These are phyloP conservation scores for Australoheros scitulus DNA, from an alignment of 2,113 vertebrate genomes.

Conservation along the genomic window DNA sequence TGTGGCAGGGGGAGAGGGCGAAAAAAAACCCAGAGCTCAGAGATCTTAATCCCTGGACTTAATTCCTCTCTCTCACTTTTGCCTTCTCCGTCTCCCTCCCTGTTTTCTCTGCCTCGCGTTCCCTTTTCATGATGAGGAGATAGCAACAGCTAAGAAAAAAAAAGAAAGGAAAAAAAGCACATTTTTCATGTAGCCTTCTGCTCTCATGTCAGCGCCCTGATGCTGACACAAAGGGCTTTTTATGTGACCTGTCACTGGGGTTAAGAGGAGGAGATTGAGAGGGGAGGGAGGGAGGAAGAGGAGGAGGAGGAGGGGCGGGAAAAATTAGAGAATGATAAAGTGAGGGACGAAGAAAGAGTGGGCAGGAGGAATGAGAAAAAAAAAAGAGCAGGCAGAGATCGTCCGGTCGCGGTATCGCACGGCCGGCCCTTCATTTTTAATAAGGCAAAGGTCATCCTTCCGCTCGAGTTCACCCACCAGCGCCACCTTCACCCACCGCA, in stretches of 20 bases:
- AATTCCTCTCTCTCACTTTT: slow-evolving; percentile 78
- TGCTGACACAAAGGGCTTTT: slow-evolving; percentile 86
- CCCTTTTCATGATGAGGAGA: slow-evolving; percentile 73
- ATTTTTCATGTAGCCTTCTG: slow-evolving; percentile 87
- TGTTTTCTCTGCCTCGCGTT: slow-evolving; percentile 26
- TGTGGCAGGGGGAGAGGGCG: slow-evolving; percentile 86
- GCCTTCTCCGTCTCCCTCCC: slow-evolving; percentile 40
- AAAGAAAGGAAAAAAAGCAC: slow-evolving; percentile 72
- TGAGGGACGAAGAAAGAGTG: slow-evolving; percentile 1
- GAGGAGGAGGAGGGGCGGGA: not conserved
- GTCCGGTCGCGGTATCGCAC: slow-evolving; percentile 82
- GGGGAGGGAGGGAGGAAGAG: slow-evolving; percentile 44
- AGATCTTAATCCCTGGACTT: slow-evolving; percentile 99
- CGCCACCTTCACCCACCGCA: not conserved
- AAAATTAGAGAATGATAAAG: slow-evolving; percentile 53
- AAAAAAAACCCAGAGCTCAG: slow-evolving; percentile 82
- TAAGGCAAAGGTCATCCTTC: slow-evolving; percentile 93
- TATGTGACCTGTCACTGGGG: slow-evolving; percentile 86
- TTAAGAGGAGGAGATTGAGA: slow-evolving; percentile 78
- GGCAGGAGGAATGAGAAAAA: slow-evolving; percentile 27
- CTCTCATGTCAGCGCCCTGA: slow-evolving; percentile 79
- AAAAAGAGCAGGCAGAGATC: slow-evolving; percentile 51
- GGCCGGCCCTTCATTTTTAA: slow-evolving; percentile 91
- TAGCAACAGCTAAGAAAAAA: slow-evolving; percentile 75
- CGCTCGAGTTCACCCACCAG: slow-evolving; percentile 86